These are phyloP conservation scores for Catostomus latipinnis DNA, from an alignment of 2,797 vertebrate genomes.

Conservation along the genomic window DNA sequence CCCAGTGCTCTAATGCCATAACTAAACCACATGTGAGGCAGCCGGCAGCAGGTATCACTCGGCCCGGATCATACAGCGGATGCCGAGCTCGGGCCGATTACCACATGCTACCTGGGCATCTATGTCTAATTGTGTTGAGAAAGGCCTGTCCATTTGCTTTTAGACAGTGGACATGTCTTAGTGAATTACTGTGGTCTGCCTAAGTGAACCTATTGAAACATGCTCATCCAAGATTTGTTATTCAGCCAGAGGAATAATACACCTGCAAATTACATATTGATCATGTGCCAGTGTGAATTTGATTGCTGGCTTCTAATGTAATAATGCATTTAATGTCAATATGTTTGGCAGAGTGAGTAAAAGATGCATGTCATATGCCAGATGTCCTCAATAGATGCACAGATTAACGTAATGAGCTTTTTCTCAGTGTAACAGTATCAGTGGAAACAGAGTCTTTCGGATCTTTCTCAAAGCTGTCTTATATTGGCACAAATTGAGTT, in stretches of 20 bases:
- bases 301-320: conserved; percentile 45
- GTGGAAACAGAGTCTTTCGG: conserved; percentile 26
- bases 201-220: conserved; percentile 53
- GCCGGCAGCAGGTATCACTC: no score
- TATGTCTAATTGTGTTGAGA: conserved; percentile 17
- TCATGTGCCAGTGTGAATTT: conserved; percentile 54
- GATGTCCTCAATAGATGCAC: conserved; percentile 45
- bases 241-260: conserved; percentile 51
- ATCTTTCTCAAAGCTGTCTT: conserved; percentile 3
- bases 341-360: conserved; percentile 43
- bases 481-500: not conserved
- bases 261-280: conserved; percentile 65
- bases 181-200: conserved; percentile 46
- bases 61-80: no score
- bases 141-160: conserved; percentile 28
- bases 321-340: conserved; percentile 54
- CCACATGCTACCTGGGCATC: not conserved
- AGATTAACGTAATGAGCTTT: conserved; percentile 53
- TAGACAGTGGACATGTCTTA: conserved; percentile 13
- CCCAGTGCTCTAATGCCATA: no score
- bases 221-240: conserved; percentile 47
- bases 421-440: conserved; percentile 43
- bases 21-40: no score
- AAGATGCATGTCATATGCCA: conserved; percentile 52
- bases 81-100: no score